These are phyloP conservation scores for Ascidia mentula DNA, from an alignment of 23 tunicate genomes.

Conservation along the genomic window DNA sequence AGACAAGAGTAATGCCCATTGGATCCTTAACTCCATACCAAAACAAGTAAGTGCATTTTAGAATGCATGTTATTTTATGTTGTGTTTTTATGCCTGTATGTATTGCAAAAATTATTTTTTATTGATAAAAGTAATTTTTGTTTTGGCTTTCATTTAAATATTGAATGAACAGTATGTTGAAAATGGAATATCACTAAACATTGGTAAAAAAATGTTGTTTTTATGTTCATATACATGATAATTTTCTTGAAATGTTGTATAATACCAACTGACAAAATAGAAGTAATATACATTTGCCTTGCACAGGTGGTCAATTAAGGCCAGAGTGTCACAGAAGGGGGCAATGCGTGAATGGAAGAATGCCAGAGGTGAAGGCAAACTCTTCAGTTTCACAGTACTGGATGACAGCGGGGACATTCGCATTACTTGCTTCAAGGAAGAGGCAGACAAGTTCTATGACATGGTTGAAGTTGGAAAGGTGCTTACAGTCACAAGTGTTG, in stretches of 20 bases:
- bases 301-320: slow-evolving; percentile 74
- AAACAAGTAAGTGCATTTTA: slow-evolving; percentile 57
- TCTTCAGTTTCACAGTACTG: slow-evolving; percentile 86
- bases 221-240: too few relatives aligned
- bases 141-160: too few relatives aligned
- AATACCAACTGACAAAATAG: too few relatives aligned
- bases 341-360: slow-evolving; percentile 85
- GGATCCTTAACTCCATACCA: slow-evolving; percentile 85
- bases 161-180: too few relatives aligned
- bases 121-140: too few relatives aligned
- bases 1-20: slow-evolving; percentile 69
- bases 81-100: too few relatives aligned
- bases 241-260: too few relatives aligned
- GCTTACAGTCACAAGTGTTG: neutral
- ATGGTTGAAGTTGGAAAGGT: slow-evolving; percentile 86
- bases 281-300: neutral
- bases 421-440: slow-evolving; percentile 91
- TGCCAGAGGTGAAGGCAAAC: slow-evolving; percentile 88
- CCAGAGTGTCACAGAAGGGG: slow-evolving; percentile 84
- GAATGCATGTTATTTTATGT: too few relatives aligned
- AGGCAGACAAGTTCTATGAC: slow-evolving; percentile 80
- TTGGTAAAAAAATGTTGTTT: too few relatives aligned
- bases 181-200: too few relatives aligned
- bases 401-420: slow-evolving; percentile 85
- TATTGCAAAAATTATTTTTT: too few relatives aligned